Base-by-base conservation (phyloP, 1,140 invertebrate genomes). In the Drepana arcuata region DNA sequence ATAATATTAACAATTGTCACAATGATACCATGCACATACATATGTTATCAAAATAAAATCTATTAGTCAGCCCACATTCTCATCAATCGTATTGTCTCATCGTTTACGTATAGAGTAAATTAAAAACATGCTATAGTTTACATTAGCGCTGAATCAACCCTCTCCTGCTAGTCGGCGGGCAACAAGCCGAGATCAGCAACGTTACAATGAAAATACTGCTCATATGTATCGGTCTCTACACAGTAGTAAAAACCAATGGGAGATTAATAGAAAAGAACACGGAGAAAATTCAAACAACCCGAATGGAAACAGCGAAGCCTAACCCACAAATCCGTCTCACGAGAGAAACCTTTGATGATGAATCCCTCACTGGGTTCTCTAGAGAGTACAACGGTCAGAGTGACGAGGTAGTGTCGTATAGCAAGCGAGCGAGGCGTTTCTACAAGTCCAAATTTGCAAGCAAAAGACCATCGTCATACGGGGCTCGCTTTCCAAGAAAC, bases 41-140 rank as follows among this genome's bases (percentile, higher is more conserved):
- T 2, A 15, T 53, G 43, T 58, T 60, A 42, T 43, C 27, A 54
- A 55, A 64, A 64, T 43, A 64, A 23, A 35, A 35, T 54, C 27
- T 48, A 50, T 43, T 43, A 56, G 29, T 62, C 42, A 57, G 7
- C 7, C 25, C 11, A 25, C 21, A 41, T 32, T 46, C 29, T 47
- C 38, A 43, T 34, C 34, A 34, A 34, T 7, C 32, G 43, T 43
- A 58, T 58, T 77, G 66, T 67, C 43, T 62, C 38, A 44, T 39
- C 49, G 50, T 40, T 27, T 42, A 30, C 21, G 29, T 34, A 28
- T 39, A 61, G 42, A 59, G 48, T 54, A 62, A 55, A 24, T 56
- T 43, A 61, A 46, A n/a, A 74, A 78, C 64, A 75, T 44, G 29
- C 2, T 12, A 30, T 36, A 62, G 58, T 65, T 72, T 72, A 64